Evolutionary conservation across 2,797 vertebrate genomes (phyloP).

Genomic region (Paramormyrops hopkinsi): DNA sequence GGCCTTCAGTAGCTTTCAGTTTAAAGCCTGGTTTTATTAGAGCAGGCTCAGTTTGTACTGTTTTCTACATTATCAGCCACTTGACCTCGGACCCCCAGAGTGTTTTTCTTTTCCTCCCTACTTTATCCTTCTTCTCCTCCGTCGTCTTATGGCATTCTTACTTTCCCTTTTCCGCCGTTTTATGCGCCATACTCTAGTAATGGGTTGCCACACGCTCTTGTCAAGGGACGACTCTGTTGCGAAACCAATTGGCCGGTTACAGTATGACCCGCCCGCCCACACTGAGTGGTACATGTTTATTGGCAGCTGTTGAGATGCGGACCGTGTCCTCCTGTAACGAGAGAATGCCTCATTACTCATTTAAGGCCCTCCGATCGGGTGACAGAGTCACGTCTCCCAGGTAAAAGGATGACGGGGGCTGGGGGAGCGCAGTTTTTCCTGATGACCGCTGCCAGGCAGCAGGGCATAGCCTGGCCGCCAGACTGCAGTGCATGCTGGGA

Average conservation of each 20-base stretch:
- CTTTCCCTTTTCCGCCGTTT: neutral
- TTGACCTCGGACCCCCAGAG: neutral
- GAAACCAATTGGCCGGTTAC: neutral
- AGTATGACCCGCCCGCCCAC: neutral
- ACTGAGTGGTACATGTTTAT: neutral
- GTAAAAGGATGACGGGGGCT: neutral
- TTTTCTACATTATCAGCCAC: neutral
- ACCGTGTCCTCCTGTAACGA: neutral
- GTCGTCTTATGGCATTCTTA: neutral
- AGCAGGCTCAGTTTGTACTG: neutral
- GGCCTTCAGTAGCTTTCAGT: neutral
- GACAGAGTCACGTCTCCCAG: too few relatives aligned
- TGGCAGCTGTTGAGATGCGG: neutral
- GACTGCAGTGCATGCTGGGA: neutral
- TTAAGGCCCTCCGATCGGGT: neutral
- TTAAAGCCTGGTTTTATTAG: neutral
- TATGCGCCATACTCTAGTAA: neutral
- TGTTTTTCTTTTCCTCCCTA: neutral
- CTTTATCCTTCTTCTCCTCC: neutral
- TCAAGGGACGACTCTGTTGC: neutral
- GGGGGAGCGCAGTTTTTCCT: neutral
- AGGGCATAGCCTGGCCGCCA: too few relatives aligned
- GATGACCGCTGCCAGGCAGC: neutral
- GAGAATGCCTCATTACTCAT: slow-evolving; percentile 10
- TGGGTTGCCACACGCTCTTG: neutral